Base-by-base conservation (phyloP, 2,797 vertebrate genomes). In the Calcarius lapponicus region DNA sequence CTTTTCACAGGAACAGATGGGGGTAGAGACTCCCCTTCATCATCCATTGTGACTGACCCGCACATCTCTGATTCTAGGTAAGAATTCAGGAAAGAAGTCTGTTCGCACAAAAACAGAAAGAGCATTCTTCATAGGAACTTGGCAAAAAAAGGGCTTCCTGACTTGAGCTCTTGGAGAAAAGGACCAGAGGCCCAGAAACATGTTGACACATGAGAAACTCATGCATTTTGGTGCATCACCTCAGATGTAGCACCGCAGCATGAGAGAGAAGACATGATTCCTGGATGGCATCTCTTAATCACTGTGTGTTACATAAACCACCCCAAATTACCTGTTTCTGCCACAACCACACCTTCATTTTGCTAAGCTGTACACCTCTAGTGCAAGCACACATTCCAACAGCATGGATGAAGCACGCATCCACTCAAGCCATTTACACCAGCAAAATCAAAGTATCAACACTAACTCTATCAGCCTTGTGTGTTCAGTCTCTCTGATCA, bases 341-440 rank as follows among this genome's bases (percentile, higher is more conserved):
- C 62, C 56, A 95, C 66, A 72, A 45, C 17, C n/a, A 67, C 60
- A 45, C 12, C 57, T 78, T 70, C 1, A 1, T 36, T 73, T 78
- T 58, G n/a, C 62, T 53, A 65, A 75, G 40, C 42, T 5, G 2
- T 16, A 56, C 13, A 45, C 2, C 8, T 56, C 18, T 13, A 4
- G 3, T 10, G 16, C 29, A 64, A 78, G 61, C 6, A 4, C 3
- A 9, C 61, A 45, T 47, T 69, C 43, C 80, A 80, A 31, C 18
- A n/a, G 20, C 2, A 53, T 0, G 2, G 56, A 57, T 4, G 24
- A 91, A 36, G 34, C 50, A 64, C 0, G 0, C 24, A 64, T 6
- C 29, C 19, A 36, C n/a, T 26, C 60, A 50, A 50, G 12, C 21
- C 48, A 60, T 20, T 75, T 53, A 84, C 16, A 24, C 11, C 2